Base-by-base conservation (phyloP, 2,888 invertebrate genomes). In the Leptogaster cylindrica region DNA sequence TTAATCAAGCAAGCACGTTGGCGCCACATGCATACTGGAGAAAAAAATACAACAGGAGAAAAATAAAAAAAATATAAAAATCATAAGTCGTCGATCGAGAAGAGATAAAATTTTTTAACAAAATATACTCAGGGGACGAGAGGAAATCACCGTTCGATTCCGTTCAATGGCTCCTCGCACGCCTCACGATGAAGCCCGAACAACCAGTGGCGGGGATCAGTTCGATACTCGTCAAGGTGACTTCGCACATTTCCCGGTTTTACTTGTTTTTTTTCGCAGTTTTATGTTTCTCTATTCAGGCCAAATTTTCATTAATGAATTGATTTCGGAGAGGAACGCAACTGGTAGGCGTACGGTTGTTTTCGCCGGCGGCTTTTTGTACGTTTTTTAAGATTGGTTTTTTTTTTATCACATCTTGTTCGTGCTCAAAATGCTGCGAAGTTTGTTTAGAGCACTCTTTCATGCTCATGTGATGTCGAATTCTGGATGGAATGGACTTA, bases 1-100 rank as follows among this genome's bases (percentile, higher is more conserved):
- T 51, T 65, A 65, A 65, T 65, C 65, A 65, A 41, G 44, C 65
- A 39, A 65, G 51, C 65, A 65, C 52, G 51, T 65, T 65, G 65
- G 65, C 65, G 65, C 65, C 65, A 65, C 65, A 65, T 65, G 50
- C 50, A 50, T 61, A 61, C 44, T 41, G 20, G 61, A 28, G 27
- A 61, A 61, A 61, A 61, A 61, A 55, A 36, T 44, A 61, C 27
- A 61, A 61, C n/a, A n/a, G n/a, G n/a, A n/a, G n/a, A n/a, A n/a
- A n/a, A n/a, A n/a, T n/a, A n/a, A n/a, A n/a, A n/a, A n/a, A n/a
- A n/a, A n/a, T n/a, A n/a, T n/a, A n/a, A n/a, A n/a, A n/a, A n/a
- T n/a, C n/a, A n/a, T n/a, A 20, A 16, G n/a, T 25, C 23, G 46
- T 16, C 46, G 23, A 6, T 18, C 20, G 20, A 55, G 39, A 55